A percentile compares a stretch with the other conserved stretches of the same genome.
Evolutionary conservation across 2,113 vertebrate genomes (phyloP).

Genomic region (Marmota flaviventris): DNA sequence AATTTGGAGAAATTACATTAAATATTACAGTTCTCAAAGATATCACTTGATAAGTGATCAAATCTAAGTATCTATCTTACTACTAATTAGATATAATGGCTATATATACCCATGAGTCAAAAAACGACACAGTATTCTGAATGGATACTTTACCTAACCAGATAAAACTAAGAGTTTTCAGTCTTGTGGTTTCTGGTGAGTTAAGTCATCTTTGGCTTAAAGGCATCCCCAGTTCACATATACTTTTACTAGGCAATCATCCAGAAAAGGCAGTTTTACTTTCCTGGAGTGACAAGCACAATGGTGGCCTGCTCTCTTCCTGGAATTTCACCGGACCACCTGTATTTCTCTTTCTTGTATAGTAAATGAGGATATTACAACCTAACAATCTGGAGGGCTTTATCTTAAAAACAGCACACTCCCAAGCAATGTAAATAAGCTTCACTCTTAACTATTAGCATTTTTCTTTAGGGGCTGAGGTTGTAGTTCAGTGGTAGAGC

Average conservation of each 20-base stretch:
- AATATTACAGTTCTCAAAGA: not conserved
- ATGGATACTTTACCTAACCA: not conserved
- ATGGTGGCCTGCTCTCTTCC: not conserved
- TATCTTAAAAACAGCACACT: constrained; percentile 59
- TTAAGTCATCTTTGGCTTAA: not conserved
- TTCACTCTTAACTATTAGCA: not conserved
- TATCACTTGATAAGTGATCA: not conserved
- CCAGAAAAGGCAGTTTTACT: not conserved
- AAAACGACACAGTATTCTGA: not conserved
- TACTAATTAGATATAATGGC: not conserved
- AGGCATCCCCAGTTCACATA: not conserved
- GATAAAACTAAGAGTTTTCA: not conserved
- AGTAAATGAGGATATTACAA: not conserved
- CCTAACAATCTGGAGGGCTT: constrained; percentile 11
- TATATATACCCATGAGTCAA: not conserved
- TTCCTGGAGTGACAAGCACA: not conserved
- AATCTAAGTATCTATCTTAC: not conserved
- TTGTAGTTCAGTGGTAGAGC: no score
- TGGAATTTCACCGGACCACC: constrained; percentile 47
- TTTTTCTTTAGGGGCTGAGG: no score
- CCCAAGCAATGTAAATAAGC: not conserved
- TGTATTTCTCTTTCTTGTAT: constrained; percentile 46
- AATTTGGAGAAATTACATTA: not conserved
- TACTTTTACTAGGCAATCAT: not conserved
- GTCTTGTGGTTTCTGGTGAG: not conserved